Evolutionary conservation across 2,797 vertebrate species (phyloP).

Genomic region (Chelidonichthys spinosus): DNA sequence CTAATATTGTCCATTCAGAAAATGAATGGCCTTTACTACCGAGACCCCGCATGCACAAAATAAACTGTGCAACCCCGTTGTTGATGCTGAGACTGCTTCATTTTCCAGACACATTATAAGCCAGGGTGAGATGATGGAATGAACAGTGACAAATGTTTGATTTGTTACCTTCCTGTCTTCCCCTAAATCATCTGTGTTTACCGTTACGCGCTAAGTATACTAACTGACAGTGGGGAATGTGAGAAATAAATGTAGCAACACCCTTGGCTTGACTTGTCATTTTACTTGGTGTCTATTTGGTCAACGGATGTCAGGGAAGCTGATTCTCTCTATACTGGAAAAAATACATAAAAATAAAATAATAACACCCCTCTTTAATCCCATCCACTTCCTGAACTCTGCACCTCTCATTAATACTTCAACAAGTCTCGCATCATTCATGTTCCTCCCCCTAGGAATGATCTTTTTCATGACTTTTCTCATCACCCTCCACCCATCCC

Average conservation of each 20-base stretch:
- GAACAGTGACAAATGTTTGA: not conserved
- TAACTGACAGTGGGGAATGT: slow-evolving; percentile 5
- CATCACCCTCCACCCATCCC: slow-evolving; percentile 25
- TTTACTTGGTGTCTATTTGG: slow-evolving; percentile 6
- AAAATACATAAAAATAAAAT: not conserved
- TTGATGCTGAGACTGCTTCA: not conserved
- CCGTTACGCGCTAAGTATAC: not conserved
- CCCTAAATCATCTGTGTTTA: not conserved
- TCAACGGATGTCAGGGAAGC: slow-evolving; percentile 4
- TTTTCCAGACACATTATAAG: not conserved
- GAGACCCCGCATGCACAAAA: not conserved
- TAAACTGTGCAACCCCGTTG: not conserved
- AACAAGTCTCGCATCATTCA: slow-evolving; percentile 51
- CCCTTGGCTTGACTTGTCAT: not conserved
- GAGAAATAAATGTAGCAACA: not conserved
- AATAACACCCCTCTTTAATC: slow-evolving; percentile 31
- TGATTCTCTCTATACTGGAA: slow-evolving; percentile 9
- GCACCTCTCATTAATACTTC: slow-evolving; percentile 64
- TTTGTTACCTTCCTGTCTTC: not conserved
- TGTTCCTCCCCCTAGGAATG: slow-evolving; percentile 42
- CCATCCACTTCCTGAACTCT: slow-evolving; percentile 36
- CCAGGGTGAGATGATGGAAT: not conserved
- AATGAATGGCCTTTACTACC: not conserved
- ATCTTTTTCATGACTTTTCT: slow-evolving; percentile 33
- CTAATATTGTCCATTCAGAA: not conserved